These are phyloP conservation scores for Meliscaeva auricollis DNA, from an alignment of 2,888 invertebrate genomes.

Conservation along the genomic window DNA sequence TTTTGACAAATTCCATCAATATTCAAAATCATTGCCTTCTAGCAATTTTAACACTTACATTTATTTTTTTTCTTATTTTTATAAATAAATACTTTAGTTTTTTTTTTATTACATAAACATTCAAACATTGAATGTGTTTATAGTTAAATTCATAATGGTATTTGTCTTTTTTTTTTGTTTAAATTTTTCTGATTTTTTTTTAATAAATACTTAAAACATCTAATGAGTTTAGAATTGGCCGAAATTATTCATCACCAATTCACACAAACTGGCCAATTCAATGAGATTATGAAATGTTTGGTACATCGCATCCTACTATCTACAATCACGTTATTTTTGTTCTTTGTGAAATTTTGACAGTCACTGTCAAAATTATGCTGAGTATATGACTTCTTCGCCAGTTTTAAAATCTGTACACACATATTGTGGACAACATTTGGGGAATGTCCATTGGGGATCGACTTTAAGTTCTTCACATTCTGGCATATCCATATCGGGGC, in stretches of 20 bases:
- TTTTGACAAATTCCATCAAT: slow-evolving; percentile 79
- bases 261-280: slow-evolving; percentile 34
- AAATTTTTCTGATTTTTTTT: slow-evolving; percentile 20
- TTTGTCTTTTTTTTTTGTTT: slow-evolving; percentile 3
- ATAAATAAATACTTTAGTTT: slow-evolving; percentile 61
- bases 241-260: slow-evolving; percentile 47
- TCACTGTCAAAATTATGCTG: slow-evolving; percentile 77
- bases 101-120: slow-evolving; percentile 43
- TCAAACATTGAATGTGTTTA: slow-evolving; percentile 67
- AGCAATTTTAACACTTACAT: slow-evolving; percentile 51
- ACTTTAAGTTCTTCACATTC: slow-evolving; percentile 83
- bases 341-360: slow-evolving; percentile 12
- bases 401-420: slow-evolving; percentile 83
- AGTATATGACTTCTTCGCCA: slow-evolving; percentile 82
- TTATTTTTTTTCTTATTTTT: slow-evolving; percentile 6
- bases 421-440: slow-evolving; percentile 83
- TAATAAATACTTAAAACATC: slow-evolving; percentile 68
- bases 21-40: slow-evolving; percentile 51
- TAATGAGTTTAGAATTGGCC: slow-evolving; percentile 63
- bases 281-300: slow-evolving; percentile 48
- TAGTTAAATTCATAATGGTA: slow-evolving; percentile 10
- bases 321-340: slow-evolving; percentile 63
- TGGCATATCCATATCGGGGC: slow-evolving; percentile 83
- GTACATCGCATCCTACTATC: slow-evolving; percentile 49
- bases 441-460: slow-evolving; percentile 82